Percentiles rank a stretch among this genome's conserved stretches.
phyloP scores from a whole-genome alignment of 2,797 vertebrate species.

The Serranus cabrilla region DNA sequence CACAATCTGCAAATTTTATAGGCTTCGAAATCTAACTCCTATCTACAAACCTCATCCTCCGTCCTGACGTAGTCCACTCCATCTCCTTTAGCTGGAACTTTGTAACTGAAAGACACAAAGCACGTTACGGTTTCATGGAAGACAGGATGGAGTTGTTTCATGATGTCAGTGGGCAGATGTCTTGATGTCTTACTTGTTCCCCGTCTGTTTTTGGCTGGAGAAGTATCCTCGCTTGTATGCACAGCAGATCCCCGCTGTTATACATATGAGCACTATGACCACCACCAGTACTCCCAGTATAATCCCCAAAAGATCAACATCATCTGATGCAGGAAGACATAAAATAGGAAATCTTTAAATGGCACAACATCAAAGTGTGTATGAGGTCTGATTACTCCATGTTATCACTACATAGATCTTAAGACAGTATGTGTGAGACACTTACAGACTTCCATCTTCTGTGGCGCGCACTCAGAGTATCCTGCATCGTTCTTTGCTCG shows the following conservation, averaged over 20 bases:
- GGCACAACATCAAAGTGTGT: background rate
- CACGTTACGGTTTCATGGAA: background rate
- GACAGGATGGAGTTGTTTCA: rapidly evolving
- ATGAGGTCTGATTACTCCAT: background rate
- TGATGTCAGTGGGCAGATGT: background rate
- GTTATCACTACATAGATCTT: background rate
- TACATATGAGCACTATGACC: constrained; percentile 90
- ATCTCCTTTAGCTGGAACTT: constrained; percentile 92
- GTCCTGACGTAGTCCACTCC: constrained; percentile 96
- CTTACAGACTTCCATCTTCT: constrained; percentile 99
- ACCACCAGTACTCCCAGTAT: constrained; percentile 94
- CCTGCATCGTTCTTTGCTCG: constrained; percentile 94
- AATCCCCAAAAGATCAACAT: constrained; percentile 93
- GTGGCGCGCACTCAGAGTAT: constrained; percentile 89
- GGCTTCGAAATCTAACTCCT: background rate
- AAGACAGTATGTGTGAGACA: constrained; percentile 48
- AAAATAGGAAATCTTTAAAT: background rate
- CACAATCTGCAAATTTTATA: background rate
- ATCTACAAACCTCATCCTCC: constrained; percentile 92
- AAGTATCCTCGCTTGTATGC: constrained; percentile 96
- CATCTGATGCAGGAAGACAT: constrained; percentile 83
- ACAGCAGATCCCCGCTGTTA: constrained; percentile 94
- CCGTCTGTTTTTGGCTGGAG: constrained; percentile 88
- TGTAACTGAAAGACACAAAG: constrained; percentile 88
- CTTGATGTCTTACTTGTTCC: constrained; percentile 89